Base-by-base conservation (phyloP, 2,797 vertebrate genomes). In the Adrianichthys oophorus region DNA sequence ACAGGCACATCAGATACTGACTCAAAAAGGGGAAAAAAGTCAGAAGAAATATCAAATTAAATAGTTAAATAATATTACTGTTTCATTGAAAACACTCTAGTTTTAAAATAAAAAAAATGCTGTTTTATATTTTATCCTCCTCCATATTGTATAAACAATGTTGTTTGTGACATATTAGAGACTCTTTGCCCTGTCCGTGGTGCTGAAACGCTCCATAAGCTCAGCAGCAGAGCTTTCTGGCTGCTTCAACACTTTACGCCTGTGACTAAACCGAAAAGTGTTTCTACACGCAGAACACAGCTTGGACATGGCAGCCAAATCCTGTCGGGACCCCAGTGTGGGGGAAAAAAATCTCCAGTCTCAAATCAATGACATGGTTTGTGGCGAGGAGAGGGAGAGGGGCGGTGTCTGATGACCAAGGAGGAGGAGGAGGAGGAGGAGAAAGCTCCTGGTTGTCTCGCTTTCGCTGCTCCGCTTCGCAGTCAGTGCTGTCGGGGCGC, bases 301-400 rank as follows among this genome's bases (percentile, higher is more conserved):
- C 52, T 62, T 62, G 62, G 68, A 74, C 71, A 60, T 64, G 59
- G 60, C 60, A 52, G 41, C 63, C 23, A 62, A 74, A 81, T 76
- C 70, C 68, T 57, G 54, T 52, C 47, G 40, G 64, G 43, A 53
- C 69, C 62, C 53, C 52, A 57, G 53, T 59, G 72, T 59, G 72
- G 12, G 44, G 51, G 52, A 49, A 56, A 64, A 71, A 64, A 32
- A 12, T 29, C 48, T 55, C 41, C 62, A 4, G 58, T 58, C 73
- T 72, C 70, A 83, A 84, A 83, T 80, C 83, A 78, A 78, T 87
- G 79, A 78, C 74, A 82, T 68, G 65, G 66, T 56, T 59, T 50
- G 49, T 17, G 52, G 17, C 61, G 23, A 62, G 41, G 75, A 50
- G 74, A 41, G 58, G 52, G 72, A 58, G 65, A 61, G 73, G 75